These are phyloP conservation scores for Actinostola sp. DNA, from an alignment of 92 coral and sea anemone species.

Conservation along the genomic window DNA sequence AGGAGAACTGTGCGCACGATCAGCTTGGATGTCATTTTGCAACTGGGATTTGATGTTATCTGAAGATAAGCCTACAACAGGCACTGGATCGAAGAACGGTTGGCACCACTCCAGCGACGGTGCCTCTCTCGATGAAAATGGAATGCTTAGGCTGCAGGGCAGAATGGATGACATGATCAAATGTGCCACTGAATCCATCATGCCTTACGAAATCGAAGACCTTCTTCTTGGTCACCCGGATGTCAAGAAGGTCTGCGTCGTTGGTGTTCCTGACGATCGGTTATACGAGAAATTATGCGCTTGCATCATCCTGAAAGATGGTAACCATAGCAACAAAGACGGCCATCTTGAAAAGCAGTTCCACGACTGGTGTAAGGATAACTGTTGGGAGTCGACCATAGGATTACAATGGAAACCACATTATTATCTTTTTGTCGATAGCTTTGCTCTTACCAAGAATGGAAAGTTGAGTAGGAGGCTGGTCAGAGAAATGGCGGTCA, in stretches of 20 bases:
- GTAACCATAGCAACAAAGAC: conserved; percentile 11
- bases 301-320: conserved; percentile 46
- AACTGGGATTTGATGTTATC: conserved; percentile 8
- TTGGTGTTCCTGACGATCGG: conserved; percentile 61
- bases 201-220: conserved; percentile 41
- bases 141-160: conserved; percentile 41
- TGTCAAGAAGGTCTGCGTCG: conserved; percentile 31
- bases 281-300: conserved; percentile 51
- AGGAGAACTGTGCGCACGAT: conserved; percentile 18
- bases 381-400: conserved; percentile 18
- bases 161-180: conserved; percentile 45
- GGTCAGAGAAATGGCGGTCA: conserved; percentile 34
- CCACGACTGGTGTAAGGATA: conserved; percentile 31
- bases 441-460: conserved; percentile 37
- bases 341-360: conserved; percentile 1
- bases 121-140: conserved; percentile 31
- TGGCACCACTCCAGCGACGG: conserved; percentile 46
- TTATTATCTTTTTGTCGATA: conserved; percentile 25
- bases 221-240: conserved; percentile 29
- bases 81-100: conserved; percentile 37
- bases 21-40: conserved; percentile 4
- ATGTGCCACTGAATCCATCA: conserved; percentile 34
- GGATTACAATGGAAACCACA: conserved; percentile 49
- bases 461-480: conserved; percentile 37
- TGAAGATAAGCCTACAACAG: not conserved